Evolutionary conservation across 2,888 invertebrate species (phyloP).

Genomic region (Orchestes rusci): DNA sequence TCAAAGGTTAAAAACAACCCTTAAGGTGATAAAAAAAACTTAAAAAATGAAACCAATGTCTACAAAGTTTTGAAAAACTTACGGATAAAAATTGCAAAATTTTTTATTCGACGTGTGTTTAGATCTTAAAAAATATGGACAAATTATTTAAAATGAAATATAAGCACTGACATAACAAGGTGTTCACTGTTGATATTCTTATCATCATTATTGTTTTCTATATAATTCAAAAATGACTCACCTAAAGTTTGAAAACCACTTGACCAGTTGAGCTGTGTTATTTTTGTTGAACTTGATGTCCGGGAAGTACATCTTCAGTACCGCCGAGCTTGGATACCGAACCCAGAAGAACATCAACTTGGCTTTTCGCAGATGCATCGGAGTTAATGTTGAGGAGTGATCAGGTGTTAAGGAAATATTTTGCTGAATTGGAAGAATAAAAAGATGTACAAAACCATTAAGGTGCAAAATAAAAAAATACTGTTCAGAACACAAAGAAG

Average conservation of each 20-base stretch:
- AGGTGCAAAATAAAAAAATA: slow-evolving; percentile 7
- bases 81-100: too few species aligned
- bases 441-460: slow-evolving; percentile 16
- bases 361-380: slow-evolving; percentile 99
- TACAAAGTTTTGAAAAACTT: too few species aligned
- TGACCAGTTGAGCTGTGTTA: slow-evolving; percentile 99
- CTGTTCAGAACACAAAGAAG: not conserved
- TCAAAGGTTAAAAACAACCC: too few species aligned
- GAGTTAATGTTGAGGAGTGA: slow-evolving; percentile 94
- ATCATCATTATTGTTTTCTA: too few species aligned
- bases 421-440: slow-evolving; percentile 34
- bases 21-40: too few species aligned
- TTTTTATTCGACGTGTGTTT: too few species aligned
- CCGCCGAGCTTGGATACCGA: slow-evolving; percentile 96
- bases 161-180: too few species aligned
- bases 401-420: slow-evolving; percentile 73
- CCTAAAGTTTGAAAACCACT: slow-evolving; percentile 99
- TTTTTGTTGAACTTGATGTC: slow-evolving; percentile 99
- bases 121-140: too few species aligned
- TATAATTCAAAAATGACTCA: slow-evolving; percentile 52
- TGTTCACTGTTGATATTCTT: too few species aligned
- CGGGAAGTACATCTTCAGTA: slow-evolving; percentile 99
- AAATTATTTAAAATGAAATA: too few species aligned
- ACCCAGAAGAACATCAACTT: slow-evolving; percentile 99
- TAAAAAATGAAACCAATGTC: too few species aligned